Evolutionary conservation across 2,888 invertebrate genomes (phyloP).

Genomic region (Scaptomyza parva): DNA sequence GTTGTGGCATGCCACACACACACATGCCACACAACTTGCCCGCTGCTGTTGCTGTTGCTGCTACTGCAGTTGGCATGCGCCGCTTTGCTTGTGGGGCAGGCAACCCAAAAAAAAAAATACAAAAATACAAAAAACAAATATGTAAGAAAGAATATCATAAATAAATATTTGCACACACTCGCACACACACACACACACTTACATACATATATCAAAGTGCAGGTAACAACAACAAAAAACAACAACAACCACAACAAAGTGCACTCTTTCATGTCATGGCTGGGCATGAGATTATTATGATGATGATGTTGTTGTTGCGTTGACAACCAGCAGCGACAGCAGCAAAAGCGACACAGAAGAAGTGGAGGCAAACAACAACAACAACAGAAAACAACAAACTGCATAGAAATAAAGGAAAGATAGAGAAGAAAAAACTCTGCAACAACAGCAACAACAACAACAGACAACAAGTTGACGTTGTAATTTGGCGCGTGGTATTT

Average conservation of each 20-base stretch:
- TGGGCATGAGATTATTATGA: constrained; percentile 38
- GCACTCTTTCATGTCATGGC: constrained; percentile 53
- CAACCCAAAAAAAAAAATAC: constrained; percentile 25
- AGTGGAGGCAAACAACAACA: background rate
- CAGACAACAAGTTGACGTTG: constrained; percentile 55
- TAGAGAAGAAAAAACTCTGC: constrained; percentile 39
- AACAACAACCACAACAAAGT: constrained; percentile 18
- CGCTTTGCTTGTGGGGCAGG: constrained; percentile 8
- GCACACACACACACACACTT: constrained; percentile 9
- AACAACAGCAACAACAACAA: constrained; percentile 20
- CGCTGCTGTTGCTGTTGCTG: constrained; percentile 39
- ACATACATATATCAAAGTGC: constrained; percentile 23
- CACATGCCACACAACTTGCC: constrained; percentile 40
- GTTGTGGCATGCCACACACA: constrained; percentile 60
- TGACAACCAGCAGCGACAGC: constrained; percentile 32
- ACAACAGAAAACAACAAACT: constrained; percentile 6
- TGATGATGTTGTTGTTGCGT: constrained; percentile 28
- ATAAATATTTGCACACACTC: constrained; percentile 41
- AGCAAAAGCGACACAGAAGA: constrained; percentile 1
- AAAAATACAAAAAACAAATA: no score
- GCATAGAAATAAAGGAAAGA: constrained; percentile 47
- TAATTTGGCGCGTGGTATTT: constrained; percentile 64
- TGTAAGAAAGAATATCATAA: constrained; percentile 41
- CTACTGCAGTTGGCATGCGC: constrained; percentile 34
- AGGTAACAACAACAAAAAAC: constrained; percentile 17